Evolutionary conservation across 2,888 invertebrate species (phyloP).

Genomic region (Ecliptopera silaceata): DNA sequence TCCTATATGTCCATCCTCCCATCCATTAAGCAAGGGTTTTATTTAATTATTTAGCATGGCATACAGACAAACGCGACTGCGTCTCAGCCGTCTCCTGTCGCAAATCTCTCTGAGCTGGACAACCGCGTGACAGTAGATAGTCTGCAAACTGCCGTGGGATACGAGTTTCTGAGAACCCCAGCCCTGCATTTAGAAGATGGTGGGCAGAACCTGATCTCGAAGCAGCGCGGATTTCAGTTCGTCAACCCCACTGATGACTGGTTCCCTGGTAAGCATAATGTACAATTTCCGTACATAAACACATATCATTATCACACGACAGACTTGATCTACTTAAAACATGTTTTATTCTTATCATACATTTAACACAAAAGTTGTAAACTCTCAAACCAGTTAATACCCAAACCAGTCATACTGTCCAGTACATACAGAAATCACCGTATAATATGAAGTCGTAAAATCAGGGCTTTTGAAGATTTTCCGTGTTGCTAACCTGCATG

Average conservation of each 20-base stretch:
- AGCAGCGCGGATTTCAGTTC: constrained; percentile 92
- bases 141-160: constrained; percentile 90
- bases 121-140: constrained; percentile 87
- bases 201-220: constrained; percentile 86
- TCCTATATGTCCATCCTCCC: constrained; percentile 48
- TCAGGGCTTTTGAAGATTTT: too few species aligned
- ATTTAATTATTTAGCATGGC: constrained; percentile 86
- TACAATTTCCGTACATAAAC: too few species aligned
- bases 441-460: too few species aligned
- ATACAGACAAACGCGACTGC: constrained; percentile 93
- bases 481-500: too few species aligned
- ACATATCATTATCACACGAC: too few species aligned
- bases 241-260: constrained; percentile 94
- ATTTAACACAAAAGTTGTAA: too few species aligned
- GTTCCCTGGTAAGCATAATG: constrained; percentile 87
- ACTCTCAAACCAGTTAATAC: too few species aligned
- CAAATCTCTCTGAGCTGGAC: constrained; percentile 91
- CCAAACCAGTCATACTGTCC: too few species aligned
- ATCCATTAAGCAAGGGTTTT: constrained; percentile 61
- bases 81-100: constrained; percentile 91
- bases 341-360: too few species aligned
- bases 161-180: constrained; percentile 91
- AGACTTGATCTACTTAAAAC: too few species aligned
- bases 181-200: constrained; percentile 87
- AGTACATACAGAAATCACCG: too few species aligned